phyloP scores from a whole-genome alignment of 2,888 invertebrate genomes.

The Netelia inedita region DNA sequence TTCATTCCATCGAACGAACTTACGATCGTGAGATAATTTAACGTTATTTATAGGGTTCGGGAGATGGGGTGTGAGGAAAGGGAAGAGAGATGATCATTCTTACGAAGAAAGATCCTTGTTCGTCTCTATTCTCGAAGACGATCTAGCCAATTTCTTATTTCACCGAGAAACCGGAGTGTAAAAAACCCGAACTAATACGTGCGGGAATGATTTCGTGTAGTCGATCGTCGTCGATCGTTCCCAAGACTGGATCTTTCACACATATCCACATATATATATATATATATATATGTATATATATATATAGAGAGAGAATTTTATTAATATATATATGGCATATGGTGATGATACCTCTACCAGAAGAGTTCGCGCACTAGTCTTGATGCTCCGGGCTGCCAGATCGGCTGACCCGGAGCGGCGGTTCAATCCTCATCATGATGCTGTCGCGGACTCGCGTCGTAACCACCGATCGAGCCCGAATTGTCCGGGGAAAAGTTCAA shows the following conservation, averaged over 20 bases:
- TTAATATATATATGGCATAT: slow-evolving; percentile 3
- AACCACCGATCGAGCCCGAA: slow-evolving; percentile 86
- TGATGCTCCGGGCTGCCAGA: slow-evolving; percentile 84
- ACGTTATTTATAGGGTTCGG: not conserved
- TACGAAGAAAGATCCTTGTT: not conserved
- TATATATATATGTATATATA: not conserved
- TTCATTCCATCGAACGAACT: not conserved
- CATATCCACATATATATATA: not conserved
- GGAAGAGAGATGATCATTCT: not conserved
- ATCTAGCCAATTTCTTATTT: not conserved
- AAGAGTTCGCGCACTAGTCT: slow-evolving; percentile 81
- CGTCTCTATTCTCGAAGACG: not conserved
- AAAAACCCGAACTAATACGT: not conserved
- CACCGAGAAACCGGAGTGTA: not conserved
- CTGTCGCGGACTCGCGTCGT: slow-evolving; percentile 89
- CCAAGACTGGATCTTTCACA: not conserved
- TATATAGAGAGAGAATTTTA: too few species aligned
- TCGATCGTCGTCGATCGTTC: slow-evolving; percentile 11
- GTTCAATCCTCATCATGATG: slow-evolving; percentile 93
- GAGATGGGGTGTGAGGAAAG: not conserved
- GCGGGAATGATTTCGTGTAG: not conserved
- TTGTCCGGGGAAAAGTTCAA: slow-evolving; percentile 90
- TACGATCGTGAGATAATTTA: not conserved
- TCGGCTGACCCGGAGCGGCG: slow-evolving; percentile 86
- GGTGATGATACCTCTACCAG: slow-evolving; percentile 77